These are phyloP conservation scores for Psilopogon haemacephalus DNA, from an alignment of 2,113 vertebrate genomes.

Conservation along the genomic window DNA sequence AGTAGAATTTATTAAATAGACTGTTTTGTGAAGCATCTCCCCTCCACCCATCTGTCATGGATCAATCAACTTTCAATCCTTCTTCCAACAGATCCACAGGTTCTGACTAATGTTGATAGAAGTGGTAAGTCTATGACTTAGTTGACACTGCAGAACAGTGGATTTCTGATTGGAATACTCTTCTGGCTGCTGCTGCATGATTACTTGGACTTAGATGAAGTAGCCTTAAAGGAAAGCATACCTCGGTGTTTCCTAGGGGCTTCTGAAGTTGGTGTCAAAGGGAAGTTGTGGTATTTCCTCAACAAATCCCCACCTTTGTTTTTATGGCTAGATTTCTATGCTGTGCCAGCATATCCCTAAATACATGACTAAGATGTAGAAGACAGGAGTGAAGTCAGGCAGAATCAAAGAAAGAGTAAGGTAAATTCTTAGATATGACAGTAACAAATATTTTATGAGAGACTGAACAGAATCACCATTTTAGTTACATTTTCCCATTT, in stretches of 20 bases:
- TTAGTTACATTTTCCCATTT: background rate
- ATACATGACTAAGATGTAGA: background rate
- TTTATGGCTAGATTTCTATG: background rate
- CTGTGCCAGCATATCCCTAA: background rate
- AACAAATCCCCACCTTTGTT: background rate
- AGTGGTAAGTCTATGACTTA: background rate
- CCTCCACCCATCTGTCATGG: background rate
- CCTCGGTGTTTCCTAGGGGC: background rate
- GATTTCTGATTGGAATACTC: background rate
- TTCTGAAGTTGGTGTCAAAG: background rate
- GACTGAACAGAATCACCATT: background rate
- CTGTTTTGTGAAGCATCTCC: background rate
- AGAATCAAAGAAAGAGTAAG: background rate
- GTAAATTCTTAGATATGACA: background rate
- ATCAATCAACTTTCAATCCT: background rate
- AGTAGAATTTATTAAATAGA: background rate
- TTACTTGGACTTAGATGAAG: background rate
- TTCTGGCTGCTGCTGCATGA: background rate
- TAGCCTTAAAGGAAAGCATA: background rate
- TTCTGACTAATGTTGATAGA: background rate
- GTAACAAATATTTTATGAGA: background rate
- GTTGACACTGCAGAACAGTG: background rate
- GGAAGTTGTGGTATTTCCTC: background rate
- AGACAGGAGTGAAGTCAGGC: background rate
- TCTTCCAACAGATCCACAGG: background rate